Evolutionary conservation across 2,888 invertebrate genomes (phyloP), one percentile per base, ranked within the genome.

Genomic region (Lepidonotus clava): DNA sequence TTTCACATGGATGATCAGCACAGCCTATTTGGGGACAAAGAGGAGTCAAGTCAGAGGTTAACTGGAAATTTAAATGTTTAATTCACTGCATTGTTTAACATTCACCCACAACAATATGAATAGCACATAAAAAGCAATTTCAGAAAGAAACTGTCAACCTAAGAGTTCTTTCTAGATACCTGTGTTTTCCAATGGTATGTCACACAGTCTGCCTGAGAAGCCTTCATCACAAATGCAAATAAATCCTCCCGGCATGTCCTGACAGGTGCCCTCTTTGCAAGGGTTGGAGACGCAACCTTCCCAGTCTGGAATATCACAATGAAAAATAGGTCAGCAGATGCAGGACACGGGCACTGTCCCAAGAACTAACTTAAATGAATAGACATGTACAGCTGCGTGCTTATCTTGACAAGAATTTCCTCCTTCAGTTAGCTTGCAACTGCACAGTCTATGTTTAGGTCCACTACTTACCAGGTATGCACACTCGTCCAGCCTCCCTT

Each of bases 151-250:
- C n/a, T n/a, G n/a, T n/a, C n/a, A n/a, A n/a, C n/a, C n/a, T n/a
- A n/a, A n/a, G n/a, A n/a, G n/a, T n/a, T n/a, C n/a, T n/a, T n/a
- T n/a, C n/a, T n/a, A n/a, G n/a, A n/a, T 61, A 61, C 61, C 61
- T 28, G 24, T 32, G 5, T 11, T 2, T 32, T 28, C 28, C 24
- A 61, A 11, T 18, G 1, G 61, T 11, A 28, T 61, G n/a, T 61
- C 61, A 61, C 61, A 61, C 1, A 61, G 24, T 28, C 28, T 11
- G 28, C 61, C 61, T 24, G 61, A 61, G 61, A 61, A 61, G 28
- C 61, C 61, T 28, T 61, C 61, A 28, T 61, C 61, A 61, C 61
- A 61, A 61, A 61, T 61, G 61, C 61, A 61, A n/a, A 61, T 61
- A 14, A 61, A 61, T 61, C 61, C 61, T n/a, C 24, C 24, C 24